Evolutionary conservation across 2,113 vertebrate genomes (phyloP).

Genomic region (Vidua chalybeata): DNA sequence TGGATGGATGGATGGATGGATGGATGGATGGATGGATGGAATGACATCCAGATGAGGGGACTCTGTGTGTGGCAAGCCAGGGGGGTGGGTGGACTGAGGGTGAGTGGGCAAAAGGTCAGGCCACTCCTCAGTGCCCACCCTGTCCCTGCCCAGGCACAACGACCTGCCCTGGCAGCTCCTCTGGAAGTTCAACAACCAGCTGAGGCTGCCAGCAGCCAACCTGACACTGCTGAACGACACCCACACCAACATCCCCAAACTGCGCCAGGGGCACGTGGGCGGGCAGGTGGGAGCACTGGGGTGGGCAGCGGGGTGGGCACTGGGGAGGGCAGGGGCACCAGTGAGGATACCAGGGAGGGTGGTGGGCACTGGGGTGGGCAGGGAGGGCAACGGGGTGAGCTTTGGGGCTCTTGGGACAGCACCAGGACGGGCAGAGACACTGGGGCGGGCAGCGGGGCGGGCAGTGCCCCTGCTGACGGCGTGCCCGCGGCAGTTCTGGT

Average conservation of each 20-base stretch:
- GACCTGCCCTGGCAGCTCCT: constrained; percentile 92
- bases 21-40: too few species aligned
- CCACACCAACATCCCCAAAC: constrained; percentile 93
- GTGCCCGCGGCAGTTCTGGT: constrained; percentile 85
- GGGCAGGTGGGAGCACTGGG: constrained; percentile 81
- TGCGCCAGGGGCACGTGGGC: constrained; percentile 80
- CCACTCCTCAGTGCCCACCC: not conserved
- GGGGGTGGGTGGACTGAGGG: not conserved
- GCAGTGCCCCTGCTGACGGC: accelerated
- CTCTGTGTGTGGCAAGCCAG: not conserved
- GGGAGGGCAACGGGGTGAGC: too few species aligned
- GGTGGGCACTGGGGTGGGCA: accelerated
- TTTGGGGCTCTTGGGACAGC: not conserved
- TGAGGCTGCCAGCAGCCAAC: constrained; percentile 72
- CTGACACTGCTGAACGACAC: constrained; percentile 75
- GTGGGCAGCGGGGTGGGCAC: not conserved
- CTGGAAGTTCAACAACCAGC: constrained; percentile 80
- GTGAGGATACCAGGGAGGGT: too few species aligned
- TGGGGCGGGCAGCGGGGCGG: too few species aligned
- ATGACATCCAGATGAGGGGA: not conserved
- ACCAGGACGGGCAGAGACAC: not conserved
- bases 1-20: not conserved
- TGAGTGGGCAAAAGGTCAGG: accelerated
- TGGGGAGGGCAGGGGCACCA: accelerated
- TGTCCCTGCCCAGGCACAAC: constrained; percentile 81